Base-by-base conservation (phyloP, 2,797 vertebrate species). In the Micrastur ruficollis region DNA sequence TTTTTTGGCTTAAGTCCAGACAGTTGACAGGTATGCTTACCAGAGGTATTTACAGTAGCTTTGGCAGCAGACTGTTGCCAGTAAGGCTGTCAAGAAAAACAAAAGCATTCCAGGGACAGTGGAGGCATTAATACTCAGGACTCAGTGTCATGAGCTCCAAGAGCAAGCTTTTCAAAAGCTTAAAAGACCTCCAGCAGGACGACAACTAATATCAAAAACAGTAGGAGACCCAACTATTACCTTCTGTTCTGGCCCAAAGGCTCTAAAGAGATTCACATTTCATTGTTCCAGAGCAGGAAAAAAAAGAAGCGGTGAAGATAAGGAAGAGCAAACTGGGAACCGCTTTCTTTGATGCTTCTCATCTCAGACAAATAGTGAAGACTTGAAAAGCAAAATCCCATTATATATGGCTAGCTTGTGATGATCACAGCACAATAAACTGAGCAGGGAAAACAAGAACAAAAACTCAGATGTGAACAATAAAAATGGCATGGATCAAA, bases 341-440 rank as follows among this genome's bases (percentile, higher is more conserved):
- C 83, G 17, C 34, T 78, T 44, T 47, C 38, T 95, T 94, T 91
- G 58, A 92, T 95, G 68, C 26, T 80, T 86, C 65, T 84, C 58
- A 61, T 63, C 52, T 81, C 79, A 63, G 38, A 91, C 46, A 92
- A 92, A 59, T n/a, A 84, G 8, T 5, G 4, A 72, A 93, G 70
- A 81, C 47, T 71, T 74, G 86, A 94, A 95, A 94, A 86, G 47
- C 3, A 86, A 93, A 93, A 94, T 92, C 67, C 74, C 87, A 67
- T 96, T 93, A 87, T 46, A 26, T 49, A 63, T 79, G 46, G 71
- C n/a, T 84, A 71, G 18, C n/a, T 42, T 56, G 63, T 73, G 88
- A 90, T 0, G 0, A 62, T 36, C 1, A 0, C 3, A 2, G 15
- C 26, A 72, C 36, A 90, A 75, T 61, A 90, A 96, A 89, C 44